These are phyloP conservation scores for Drosophila pseudotakahashii DNA, from an alignment of 2,888 invertebrate species.

Conservation along the genomic window DNA sequence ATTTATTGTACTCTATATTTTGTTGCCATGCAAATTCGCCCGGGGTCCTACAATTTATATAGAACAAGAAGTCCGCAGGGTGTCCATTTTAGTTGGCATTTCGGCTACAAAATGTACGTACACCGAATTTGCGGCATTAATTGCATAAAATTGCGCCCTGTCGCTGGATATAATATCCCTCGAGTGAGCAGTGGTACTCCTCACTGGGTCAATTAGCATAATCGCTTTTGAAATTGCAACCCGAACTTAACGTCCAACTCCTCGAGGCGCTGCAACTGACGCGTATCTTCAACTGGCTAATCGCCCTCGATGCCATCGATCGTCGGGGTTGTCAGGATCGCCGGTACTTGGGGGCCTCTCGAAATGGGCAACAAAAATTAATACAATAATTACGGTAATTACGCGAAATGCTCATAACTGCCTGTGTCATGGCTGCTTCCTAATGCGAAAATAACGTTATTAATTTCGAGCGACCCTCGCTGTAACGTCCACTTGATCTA, in stretches of 20 bases:
- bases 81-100: conserved; percentile 32
- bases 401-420: conserved; percentile 77
- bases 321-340: conserved; percentile 42
- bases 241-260: conserved; percentile 34
- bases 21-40: conserved; percentile 72
- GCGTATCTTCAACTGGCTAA: conserved; percentile 65
- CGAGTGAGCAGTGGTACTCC: conserved; percentile 11
- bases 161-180: conserved; percentile 22
- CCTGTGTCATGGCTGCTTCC: conserved; percentile 77
- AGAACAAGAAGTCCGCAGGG: conserved; percentile 8
- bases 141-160: conserved; percentile 49
- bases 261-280: conserved; percentile 54
- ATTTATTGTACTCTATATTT: conserved; percentile 68
- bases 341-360: conserved; percentile 2
- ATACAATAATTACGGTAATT: conserved; percentile 73
- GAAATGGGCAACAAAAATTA: conserved; percentile 49
- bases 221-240: conserved; percentile 77
- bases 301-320: conserved; percentile 34
- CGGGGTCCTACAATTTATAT: conserved; percentile 42
- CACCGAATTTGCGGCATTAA: conserved; percentile 60
- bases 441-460: conserved; percentile 79
- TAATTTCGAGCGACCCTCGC: conserved; percentile 46
- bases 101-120: conserved; percentile 42
- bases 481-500: conserved; percentile 21
- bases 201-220: conserved; percentile 79